phyloP scores from a whole-genome alignment of 2,888 invertebrate genomes.

The Calliphora vomitoria region DNA sequence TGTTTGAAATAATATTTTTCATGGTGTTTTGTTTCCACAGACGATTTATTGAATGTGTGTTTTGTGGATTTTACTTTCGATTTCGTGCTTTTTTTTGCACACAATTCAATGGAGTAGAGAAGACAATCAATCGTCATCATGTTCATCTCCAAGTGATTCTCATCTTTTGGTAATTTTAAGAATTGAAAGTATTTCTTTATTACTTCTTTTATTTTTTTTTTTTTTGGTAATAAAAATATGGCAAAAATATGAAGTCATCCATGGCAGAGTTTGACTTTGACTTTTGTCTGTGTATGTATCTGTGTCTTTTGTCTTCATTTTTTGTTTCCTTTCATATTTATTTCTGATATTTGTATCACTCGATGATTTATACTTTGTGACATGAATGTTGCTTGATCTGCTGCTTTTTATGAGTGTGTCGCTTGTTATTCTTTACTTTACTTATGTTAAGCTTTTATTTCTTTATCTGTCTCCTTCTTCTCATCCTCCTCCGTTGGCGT shows the following conservation, averaged over 20 bases:
- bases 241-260: constrained; percentile 47
- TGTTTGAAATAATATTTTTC: constrained; percentile 31
- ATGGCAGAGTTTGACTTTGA: constrained; percentile 24
- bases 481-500: background rate
- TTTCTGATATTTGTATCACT: constrained; percentile 22
- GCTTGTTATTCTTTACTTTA: constrained; percentile 21
- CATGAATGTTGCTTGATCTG: constrained; percentile 1
- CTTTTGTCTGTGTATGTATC: no score
- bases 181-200: constrained; percentile 43
- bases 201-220: background rate
- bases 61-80: constrained; percentile 23
- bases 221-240: constrained; percentile 28
- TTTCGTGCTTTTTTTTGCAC: constrained; percentile 6
- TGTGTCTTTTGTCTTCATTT: background rate
- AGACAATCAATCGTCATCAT: constrained; percentile 41
- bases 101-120: constrained; percentile 16
- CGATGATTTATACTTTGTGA: constrained; percentile 16
- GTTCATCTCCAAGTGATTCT: background rate
- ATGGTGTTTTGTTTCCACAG: background rate
- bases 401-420: constrained; percentile 14
- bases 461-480: background rate
- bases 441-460: constrained; percentile 46
- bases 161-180: constrained; percentile 28
- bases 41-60: constrained; percentile 25
- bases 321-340: constrained; percentile 17